These are phyloP conservation scores for Nebria salina DNA, from an alignment of 2,888 invertebrate species.

Conservation along the genomic window DNA sequence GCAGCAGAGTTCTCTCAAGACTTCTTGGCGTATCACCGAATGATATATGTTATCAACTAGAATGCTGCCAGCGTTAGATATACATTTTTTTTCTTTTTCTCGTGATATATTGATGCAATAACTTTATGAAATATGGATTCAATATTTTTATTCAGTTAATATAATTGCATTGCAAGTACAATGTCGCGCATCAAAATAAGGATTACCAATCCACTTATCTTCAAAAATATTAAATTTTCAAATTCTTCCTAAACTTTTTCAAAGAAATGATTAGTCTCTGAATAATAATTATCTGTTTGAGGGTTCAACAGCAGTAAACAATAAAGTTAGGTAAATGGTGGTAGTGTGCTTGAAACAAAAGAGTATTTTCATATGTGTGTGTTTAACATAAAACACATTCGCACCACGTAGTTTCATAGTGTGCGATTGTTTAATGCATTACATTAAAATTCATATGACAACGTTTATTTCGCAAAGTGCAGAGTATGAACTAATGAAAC, in stretches of 20 bases:
- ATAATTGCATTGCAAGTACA: constrained; percentile 51
- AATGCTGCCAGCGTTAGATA: constrained; percentile 32
- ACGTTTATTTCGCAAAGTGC: constrained; percentile 14
- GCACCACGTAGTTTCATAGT: not conserved
- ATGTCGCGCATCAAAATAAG: not conserved
- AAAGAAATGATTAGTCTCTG: not conserved
- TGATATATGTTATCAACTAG: constrained; percentile 47
- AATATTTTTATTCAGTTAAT: constrained; percentile 54
- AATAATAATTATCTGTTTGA: not conserved
- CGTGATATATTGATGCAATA: constrained; percentile 51
- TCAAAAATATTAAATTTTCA: no score
- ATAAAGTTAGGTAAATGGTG: not conserved
- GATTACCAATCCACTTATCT: not conserved
- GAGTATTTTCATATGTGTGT: not conserved
- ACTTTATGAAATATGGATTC: constrained; percentile 49
- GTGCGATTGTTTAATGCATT: constrained; percentile 11
- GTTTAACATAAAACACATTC: constrained; percentile 12
- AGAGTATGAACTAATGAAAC: constrained; percentile 21
- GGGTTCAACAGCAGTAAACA: no score
- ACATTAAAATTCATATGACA: constrained; percentile 25
- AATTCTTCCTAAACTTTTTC: not conserved
- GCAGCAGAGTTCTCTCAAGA: not conserved
- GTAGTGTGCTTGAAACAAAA: not conserved
- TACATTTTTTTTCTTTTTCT: constrained; percentile 26
- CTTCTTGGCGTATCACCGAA: constrained; percentile 7